Conservation (phyloP, 1,140 invertebrate species). For the Psilanteris sp. region DNA sequence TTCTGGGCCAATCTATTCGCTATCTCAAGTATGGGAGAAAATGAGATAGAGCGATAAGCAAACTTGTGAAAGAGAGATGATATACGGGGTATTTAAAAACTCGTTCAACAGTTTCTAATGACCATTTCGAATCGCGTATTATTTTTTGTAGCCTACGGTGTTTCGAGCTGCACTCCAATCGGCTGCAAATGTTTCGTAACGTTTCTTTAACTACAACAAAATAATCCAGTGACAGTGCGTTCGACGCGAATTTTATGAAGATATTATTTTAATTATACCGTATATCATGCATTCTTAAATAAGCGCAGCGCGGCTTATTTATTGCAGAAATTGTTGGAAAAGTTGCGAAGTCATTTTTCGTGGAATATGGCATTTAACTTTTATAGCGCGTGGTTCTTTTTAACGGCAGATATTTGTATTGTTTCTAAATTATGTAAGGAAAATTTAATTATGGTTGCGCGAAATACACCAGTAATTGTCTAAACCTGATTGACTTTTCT, state of each 20-base stretch:
- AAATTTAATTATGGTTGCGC: too few relatives aligned
- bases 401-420: too few relatives aligned
- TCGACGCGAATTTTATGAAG: slow-evolving; percentile 48
- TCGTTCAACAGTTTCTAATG: slow-evolving; percentile 57
- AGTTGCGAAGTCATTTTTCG: slow-evolving; percentile 32
- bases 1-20: slow-evolving; percentile 35
- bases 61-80: slow-evolving; percentile 22
- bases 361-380: too few relatives aligned
- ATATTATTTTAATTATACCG: slow-evolving; percentile 56
- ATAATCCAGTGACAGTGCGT: slow-evolving; percentile 43
- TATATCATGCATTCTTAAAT: slow-evolving; percentile 32
- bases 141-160: slow-evolving; percentile 39
- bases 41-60: slow-evolving; percentile 25
- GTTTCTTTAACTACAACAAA: slow-evolving; percentile 33
- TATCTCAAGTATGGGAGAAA: slow-evolving; percentile 42
- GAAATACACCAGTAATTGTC: too few relatives aligned
- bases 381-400: too few relatives aligned
- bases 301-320: slow-evolving; percentile 13
- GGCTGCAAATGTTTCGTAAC: slow-evolving; percentile 50
- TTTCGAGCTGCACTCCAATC: slow-evolving; percentile 17
- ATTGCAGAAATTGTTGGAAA: slow-evolving; percentile 32
- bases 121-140: slow-evolving; percentile 56
- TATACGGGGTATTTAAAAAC: slow-evolving; percentile 52
- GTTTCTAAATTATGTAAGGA: too few relatives aligned
- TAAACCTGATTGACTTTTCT: too few relatives aligned